Evolutionary conservation across 2,113 vertebrate species (phyloP).

Genomic region (Neopipo cinnamomea): DNA sequence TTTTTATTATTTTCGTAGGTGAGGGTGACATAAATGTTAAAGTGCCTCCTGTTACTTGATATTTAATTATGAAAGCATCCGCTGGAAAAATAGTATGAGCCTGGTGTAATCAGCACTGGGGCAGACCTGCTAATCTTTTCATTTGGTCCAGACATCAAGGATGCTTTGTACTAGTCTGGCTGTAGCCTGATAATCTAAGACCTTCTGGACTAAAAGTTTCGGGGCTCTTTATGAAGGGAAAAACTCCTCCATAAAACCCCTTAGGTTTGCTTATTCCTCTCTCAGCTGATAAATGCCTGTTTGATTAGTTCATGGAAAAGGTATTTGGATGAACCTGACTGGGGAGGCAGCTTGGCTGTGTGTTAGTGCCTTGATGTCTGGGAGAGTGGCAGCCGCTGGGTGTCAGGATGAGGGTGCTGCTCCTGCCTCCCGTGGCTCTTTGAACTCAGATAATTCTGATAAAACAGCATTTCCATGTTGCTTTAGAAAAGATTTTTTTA

Average conservation of each 20-base stretch:
- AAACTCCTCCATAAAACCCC: not conserved
- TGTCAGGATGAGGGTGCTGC: not conserved
- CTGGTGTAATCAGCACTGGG: conserved; percentile 1
- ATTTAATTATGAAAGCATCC: conserved; percentile 53
- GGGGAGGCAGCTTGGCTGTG: not conserved
- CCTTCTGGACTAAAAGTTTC: not conserved
- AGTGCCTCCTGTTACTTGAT: conserved; percentile 27
- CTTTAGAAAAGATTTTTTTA: not conserved
- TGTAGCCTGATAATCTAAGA: not conserved
- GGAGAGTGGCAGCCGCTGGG: not conserved
- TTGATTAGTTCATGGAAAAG: conserved; percentile 31
- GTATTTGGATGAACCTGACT: not conserved
- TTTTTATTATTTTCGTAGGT: conserved; percentile 14
- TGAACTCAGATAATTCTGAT: not conserved
- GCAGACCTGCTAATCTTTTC: conserved; percentile 45
- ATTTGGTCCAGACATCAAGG: conserved; percentile 46
- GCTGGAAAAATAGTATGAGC: not conserved
- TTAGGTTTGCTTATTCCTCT: not conserved
- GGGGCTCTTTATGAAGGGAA: not conserved
- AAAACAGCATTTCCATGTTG: not conserved
- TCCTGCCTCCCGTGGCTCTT: not conserved
- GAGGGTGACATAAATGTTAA: conserved; percentile 13
- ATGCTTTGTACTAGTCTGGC: conserved; percentile 45
- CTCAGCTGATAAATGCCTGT: not conserved
- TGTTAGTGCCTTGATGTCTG: not conserved